A percentile compares a stretch with the other conserved stretches of the same genome.
Evolutionary conservation across 2,797 vertebrate species (phyloP).

Genomic region (Xenopus petersii): DNA sequence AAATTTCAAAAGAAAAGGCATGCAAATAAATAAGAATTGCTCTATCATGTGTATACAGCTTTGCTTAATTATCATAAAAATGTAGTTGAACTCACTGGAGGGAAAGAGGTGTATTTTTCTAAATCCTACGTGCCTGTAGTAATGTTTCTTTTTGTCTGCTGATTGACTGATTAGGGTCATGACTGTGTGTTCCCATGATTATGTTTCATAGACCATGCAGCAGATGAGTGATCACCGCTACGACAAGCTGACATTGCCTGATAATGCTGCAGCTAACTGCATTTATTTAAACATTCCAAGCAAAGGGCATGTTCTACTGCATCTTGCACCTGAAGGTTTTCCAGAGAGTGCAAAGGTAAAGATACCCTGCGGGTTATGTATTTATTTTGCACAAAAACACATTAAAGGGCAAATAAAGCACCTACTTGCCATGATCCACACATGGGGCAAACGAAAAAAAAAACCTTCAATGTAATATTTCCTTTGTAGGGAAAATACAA

Average conservation of each 20-base stretch:
- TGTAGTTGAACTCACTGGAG: background rate
- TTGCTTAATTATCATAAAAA: too few relatives aligned
- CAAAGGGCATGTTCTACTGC: constrained; percentile 89
- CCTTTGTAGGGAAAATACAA: too few relatives aligned
- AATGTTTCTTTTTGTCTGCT: too few relatives aligned
- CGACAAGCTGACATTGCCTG: constrained; percentile 90
- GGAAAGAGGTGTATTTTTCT: background rate
- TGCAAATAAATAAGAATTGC: too few relatives aligned
- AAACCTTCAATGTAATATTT: too few relatives aligned
- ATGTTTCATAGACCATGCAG: constrained; percentile 84
- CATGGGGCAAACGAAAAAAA: too few relatives aligned
- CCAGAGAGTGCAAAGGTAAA: constrained; percentile 89
- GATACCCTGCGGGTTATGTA: background rate
- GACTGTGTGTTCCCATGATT: constrained; percentile 15
- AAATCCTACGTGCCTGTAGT: too few relatives aligned
- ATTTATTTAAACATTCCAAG: constrained; percentile 87
- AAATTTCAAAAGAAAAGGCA: too few relatives aligned
- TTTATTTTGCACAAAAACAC: background rate
- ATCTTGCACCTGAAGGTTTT: constrained; percentile 79
- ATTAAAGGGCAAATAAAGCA: too few relatives aligned
- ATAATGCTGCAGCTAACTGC: constrained; percentile 88
- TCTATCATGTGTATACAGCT: too few relatives aligned
- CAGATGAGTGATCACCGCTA: constrained; percentile 97
- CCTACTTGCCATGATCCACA: too few relatives aligned
- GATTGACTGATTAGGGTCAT: background rate